Conservation (phyloP, 2,797 vertebrate genomes). For the Tadarida brasiliensis region DNA sequence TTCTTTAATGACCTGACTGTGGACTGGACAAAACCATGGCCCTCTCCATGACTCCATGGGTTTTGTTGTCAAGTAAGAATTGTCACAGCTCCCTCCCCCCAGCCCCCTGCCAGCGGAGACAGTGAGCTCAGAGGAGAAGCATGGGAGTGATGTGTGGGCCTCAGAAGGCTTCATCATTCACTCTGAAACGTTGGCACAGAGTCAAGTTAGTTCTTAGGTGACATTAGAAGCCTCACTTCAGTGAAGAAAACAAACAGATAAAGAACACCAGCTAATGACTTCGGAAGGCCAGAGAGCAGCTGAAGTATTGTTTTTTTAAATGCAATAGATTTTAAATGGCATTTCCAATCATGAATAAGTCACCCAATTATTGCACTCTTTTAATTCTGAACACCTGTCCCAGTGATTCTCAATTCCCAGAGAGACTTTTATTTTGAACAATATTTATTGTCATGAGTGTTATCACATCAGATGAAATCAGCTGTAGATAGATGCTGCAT, state of each 20-base stretch:
- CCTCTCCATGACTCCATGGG: not conserved
- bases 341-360: conserved; percentile 86
- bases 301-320: conserved; percentile 83
- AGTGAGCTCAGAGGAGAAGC: not conserved
- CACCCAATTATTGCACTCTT: conserved; percentile 81
- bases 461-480: conserved; percentile 65
- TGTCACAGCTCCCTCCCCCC: not conserved
- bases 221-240: conserved; percentile 77
- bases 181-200: conserved; percentile 9
- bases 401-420: conserved; percentile 72
- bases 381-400: conserved; percentile 84
- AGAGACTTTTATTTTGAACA: conserved; percentile 83
- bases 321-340: conserved; percentile 85
- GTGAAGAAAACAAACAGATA: conserved; percentile 81
- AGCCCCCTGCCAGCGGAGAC: fast-evolving
- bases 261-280: conserved; percentile 71
- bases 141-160: conserved; percentile 47
- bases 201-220: conserved; percentile 44
- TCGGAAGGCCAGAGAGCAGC: conserved; percentile 75
- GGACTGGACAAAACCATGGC: not conserved
- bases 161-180: conserved; percentile 66
- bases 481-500: conserved; percentile 20
- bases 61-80: not conserved
- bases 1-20: not conserved
- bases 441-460: conserved; percentile 84